phyloP scores from a whole-genome alignment of 2,797 vertebrate species.

The Diplodus sargus region DNA sequence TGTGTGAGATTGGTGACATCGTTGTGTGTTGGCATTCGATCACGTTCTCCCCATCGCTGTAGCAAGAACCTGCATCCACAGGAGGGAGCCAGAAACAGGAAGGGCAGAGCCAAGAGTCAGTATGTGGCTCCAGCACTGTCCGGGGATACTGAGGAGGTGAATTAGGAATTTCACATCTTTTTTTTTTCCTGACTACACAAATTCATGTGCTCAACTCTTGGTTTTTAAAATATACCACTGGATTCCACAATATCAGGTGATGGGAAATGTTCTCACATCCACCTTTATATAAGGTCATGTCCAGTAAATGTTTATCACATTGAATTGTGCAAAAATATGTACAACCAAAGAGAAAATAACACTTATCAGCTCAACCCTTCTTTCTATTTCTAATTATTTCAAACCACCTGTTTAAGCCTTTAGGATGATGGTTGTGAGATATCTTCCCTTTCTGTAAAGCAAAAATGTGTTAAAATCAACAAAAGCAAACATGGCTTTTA shows the following conservation, averaged over 20 bases:
- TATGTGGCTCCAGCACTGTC: not conserved
- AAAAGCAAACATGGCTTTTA: too few species aligned
- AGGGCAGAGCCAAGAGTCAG: not conserved
- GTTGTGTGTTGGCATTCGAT: not conserved
- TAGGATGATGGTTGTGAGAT: not conserved
- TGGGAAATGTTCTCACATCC: not conserved
- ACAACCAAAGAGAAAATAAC: too few species aligned
- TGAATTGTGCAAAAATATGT: too few species aligned
- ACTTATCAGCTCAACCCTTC: not conserved
- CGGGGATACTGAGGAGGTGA: not conserved
- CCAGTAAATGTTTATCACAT: too few species aligned
- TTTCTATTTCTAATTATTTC: not conserved
- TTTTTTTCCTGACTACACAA: not conserved
- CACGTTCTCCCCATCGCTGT: not conserved
- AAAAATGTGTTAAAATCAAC: too few species aligned
- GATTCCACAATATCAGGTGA: slow-evolving; percentile 12
- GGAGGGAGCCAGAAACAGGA: slow-evolving; percentile 58
- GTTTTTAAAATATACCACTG: not conserved
- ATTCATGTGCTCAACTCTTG: not conserved
- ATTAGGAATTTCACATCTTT: not conserved
- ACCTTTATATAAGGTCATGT: not conserved
- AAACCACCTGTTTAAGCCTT: not conserved
- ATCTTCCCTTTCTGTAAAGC: too few species aligned
- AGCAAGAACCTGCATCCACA: slow-evolving; percentile 42
- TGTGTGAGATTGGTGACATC: not conserved